A percentile compares a stretch with the other conserved stretches of the same genome.
These are phyloP conservation scores for Cyprinella venusta DNA, from an alignment of 2,797 vertebrate genomes.

Conservation along the genomic window DNA sequence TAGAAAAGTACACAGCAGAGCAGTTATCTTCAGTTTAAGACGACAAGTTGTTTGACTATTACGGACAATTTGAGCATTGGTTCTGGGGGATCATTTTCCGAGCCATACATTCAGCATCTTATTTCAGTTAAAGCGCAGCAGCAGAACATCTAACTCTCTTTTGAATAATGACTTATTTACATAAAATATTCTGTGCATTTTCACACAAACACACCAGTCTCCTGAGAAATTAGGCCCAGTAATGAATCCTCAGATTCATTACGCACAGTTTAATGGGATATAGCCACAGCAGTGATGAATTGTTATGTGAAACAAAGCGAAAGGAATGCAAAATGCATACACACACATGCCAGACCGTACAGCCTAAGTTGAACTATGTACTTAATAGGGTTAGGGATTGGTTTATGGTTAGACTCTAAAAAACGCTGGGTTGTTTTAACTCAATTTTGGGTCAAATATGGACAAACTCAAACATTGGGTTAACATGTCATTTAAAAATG, in stretches of 20 bases:
- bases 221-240: constrained; percentile 55
- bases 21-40: neutral
- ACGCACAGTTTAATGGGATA: constrained; percentile 49
- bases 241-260: constrained; percentile 57
- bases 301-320: constrained; percentile 49
- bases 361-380: no score
- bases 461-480: no score
- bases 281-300: constrained; percentile 46
- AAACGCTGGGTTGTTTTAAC: no score
- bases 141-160: neutral
- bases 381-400: no score
- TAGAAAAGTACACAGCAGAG: neutral
- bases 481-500: no score
- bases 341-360: neutral
- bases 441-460: no score
- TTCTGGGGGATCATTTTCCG: neutral
- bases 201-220: constrained; percentile 45
- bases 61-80: neutral
- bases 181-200: constrained; percentile 42
- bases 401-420: neutral
- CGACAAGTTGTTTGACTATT: constrained; percentile 1
- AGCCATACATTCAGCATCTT: constrained; percentile 14
- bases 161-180: constrained; percentile 37
- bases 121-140: constrained; percentile 15
- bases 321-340: constrained; percentile 30